Evolutionary conservation across 2,888 invertebrate genomes (phyloP).

Genomic region (Sympetrum striolatum): DNA sequence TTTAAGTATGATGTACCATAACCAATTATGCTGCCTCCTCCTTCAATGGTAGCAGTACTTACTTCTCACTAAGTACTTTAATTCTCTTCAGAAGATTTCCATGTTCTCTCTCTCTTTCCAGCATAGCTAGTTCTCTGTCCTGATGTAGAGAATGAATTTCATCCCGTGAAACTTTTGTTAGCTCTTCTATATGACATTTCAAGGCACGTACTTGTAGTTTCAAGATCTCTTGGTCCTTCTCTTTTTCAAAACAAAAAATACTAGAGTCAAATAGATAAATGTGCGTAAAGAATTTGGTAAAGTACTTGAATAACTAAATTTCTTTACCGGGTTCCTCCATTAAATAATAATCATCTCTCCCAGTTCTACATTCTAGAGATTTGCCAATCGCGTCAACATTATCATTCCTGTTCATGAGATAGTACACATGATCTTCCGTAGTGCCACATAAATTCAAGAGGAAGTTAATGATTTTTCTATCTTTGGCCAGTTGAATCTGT

Average conservation of each 20-base stretch:
- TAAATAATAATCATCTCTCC: background rate
- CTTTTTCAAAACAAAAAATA: background rate
- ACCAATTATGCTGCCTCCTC: too few species aligned
- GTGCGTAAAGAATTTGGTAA: background rate
- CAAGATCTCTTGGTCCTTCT: background rate
- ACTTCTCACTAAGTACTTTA: background rate
- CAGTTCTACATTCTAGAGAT: background rate
- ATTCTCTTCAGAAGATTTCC: background rate
- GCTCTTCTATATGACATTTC: background rate
- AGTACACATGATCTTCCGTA: background rate
- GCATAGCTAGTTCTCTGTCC: background rate
- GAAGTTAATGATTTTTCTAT: background rate
- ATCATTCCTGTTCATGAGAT: background rate
- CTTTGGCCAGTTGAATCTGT: background rate
- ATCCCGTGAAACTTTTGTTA: background rate
- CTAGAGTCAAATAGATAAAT: background rate
- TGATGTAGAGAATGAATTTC: constrained; percentile 12
- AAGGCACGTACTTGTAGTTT: background rate
- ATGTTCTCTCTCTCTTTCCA: background rate
- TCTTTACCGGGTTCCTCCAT: background rate
- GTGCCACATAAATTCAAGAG: background rate
- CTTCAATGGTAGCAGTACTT: too few species aligned
- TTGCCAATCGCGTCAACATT: background rate
- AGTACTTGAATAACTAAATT: background rate
- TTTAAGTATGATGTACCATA: background rate